phyloP scores from a whole-genome alignment of 2,888 invertebrate genomes.

The Sepiola atlantica region DNA sequence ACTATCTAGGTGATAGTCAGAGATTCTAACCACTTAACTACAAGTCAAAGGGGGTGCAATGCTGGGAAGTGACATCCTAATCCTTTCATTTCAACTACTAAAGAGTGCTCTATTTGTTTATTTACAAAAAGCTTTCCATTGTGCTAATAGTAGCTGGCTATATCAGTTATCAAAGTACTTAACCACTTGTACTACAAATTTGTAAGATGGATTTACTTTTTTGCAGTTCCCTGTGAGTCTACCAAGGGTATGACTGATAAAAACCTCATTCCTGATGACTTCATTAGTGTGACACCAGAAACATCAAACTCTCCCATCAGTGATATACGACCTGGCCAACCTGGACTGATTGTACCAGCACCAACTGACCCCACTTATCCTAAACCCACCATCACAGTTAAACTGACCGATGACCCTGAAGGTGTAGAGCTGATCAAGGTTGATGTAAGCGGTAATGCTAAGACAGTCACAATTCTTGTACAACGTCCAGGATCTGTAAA shows the following conservation, averaged over 20 bases:
- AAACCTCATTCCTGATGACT: conserved; percentile 14
- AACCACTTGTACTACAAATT: too few relatives aligned
- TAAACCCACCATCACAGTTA: background rate
- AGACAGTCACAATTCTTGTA: conserved; percentile 33
- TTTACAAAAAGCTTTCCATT: background rate
- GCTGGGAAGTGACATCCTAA: too few relatives aligned
- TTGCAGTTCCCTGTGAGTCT: background rate
- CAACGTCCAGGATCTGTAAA: background rate
- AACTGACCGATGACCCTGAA: conserved; percentile 36
- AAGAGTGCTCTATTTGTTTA: too few relatives aligned
- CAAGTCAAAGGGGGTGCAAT: too few relatives aligned
- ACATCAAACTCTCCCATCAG: background rate
- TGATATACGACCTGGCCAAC: background rate
- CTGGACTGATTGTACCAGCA: background rate
- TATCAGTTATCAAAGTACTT: too few relatives aligned
- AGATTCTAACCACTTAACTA: too few relatives aligned
- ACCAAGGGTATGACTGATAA: background rate
- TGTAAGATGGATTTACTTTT: too few relatives aligned
- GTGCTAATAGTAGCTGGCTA: too few relatives aligned
- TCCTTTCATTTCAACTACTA: too few relatives aligned
- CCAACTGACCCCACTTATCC: background rate
- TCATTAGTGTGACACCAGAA: background rate
- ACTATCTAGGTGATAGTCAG: too few relatives aligned
- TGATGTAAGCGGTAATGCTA: background rate
- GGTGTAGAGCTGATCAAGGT: conserved; percentile 1